Base-by-base conservation (phyloP, 2,797 vertebrate species). In the Gallinago nigripennis region DNA sequence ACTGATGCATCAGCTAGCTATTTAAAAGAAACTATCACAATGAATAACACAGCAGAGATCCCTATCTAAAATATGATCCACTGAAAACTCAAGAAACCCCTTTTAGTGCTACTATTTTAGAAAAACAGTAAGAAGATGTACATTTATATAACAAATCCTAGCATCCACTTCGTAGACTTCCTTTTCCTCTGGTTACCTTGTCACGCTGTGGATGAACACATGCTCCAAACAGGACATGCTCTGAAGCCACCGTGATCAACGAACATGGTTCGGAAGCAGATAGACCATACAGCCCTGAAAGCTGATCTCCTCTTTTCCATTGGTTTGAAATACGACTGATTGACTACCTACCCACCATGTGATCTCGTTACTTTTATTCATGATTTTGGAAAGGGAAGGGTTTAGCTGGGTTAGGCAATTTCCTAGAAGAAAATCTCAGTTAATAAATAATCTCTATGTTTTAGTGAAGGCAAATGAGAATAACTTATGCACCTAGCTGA, bases 381-480 rank as follows among this genome's bases (percentile, higher is more conserved):
- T 31, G 6, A 65, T 86, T 92, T 91, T 56, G 33, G 50, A 93
- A 86, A 92, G 28, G 46, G 31, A 80, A 83, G 61, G 69, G 69
- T 76, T 86, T 43, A 83, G 24, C 23, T 76, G 18, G 19, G 46
- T 75, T 48, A 86, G 43, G 20, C 77, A 87, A 83, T 63, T 91
- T 87, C 70, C 75, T 50, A 65, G 13, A 58, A 71, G 61, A 91
- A 91, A 73, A 79, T 45, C 53, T 43, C 56, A 65, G 54, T 92
- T 90, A 77, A 94, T 88, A 23, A 84, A 53, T 85, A 79, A 90
- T 57, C 68, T 18, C 60, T 25, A 0, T 13, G n/a, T 31, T 93
- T 92, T 81, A 78, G 37, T 94, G 56, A 94, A 94, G 21, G 53
- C 24, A 82, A 92, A 37, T n/a, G 23, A 84, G 31, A 88, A 12